These are phyloP conservation scores for Muscidifurax raptorellus DNA, from an alignment of 1,140 invertebrate species.

Conservation along the genomic window DNA sequence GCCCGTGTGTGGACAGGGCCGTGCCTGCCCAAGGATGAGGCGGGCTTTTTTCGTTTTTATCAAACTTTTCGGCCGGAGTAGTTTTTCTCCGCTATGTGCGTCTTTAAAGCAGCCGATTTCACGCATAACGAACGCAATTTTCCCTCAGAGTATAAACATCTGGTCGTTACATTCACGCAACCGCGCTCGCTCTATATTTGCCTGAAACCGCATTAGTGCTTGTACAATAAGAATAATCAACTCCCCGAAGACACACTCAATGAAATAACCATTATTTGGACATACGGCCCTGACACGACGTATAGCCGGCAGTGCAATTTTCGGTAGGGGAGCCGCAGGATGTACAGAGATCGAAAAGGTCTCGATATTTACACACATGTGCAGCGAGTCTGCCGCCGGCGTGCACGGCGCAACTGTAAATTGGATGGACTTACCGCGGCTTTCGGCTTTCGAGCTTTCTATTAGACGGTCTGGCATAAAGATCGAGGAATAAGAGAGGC, in stretches of 20 bases:
- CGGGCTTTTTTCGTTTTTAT: neutral
- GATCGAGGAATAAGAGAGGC: neutral
- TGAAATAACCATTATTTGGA: conserved; percentile 25
- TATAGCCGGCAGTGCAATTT: neutral
- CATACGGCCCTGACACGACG: conserved; percentile 3
- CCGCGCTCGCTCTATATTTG: no score
- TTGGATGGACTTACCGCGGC: conserved; percentile 57
- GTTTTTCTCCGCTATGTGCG: no score
- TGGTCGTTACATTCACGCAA: no score
- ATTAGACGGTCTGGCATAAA: neutral
- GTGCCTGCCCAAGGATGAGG: conserved; percentile 14
- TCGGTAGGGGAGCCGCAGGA: neutral
- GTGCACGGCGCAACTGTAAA: conserved; percentile 64
- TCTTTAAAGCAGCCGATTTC: no score
- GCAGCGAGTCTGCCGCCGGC: conserved; percentile 35
- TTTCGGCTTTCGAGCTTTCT: neutral
- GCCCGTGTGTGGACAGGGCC: neutral
- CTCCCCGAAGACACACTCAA: neutral
- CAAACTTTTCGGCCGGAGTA: no score
- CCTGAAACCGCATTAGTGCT: no score
- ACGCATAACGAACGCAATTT: no score
- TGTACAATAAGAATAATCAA: neutral
- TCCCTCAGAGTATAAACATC: no score
- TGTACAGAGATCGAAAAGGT: neutral
- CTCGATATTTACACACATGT: conserved; percentile 44